These are phyloP conservation scores for Labeo calbasu DNA, from an alignment of 2,797 vertebrate genomes.

Conservation along the genomic window DNA sequence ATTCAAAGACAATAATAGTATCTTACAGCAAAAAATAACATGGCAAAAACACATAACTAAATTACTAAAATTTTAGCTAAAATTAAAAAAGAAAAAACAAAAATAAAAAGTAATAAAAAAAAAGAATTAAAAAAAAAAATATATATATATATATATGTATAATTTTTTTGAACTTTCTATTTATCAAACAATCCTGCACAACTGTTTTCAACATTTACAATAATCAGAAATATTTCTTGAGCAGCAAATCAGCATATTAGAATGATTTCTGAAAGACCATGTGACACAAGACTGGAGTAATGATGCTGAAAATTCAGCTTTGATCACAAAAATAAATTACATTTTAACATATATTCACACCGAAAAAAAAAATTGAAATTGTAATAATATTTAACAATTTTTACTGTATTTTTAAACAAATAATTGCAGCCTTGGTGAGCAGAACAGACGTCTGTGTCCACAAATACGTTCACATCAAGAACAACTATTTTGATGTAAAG, in stretches of 20 bases:
- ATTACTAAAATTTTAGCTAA: not conserved
- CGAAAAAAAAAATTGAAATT: not conserved
- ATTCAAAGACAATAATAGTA: too few relatives aligned
- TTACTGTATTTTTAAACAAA: not conserved
- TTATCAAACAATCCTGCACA: not conserved
- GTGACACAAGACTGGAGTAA: not conserved
- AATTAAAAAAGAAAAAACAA: too few relatives aligned
- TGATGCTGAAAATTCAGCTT: not conserved
- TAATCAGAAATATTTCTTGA: not conserved
- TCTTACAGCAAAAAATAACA: too few relatives aligned
- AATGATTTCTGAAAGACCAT: not conserved
- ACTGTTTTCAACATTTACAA: not conserved
- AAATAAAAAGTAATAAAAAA: too few relatives aligned
- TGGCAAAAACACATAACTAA: too few relatives aligned
- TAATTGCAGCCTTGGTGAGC: not conserved
- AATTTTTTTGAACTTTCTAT: not conserved
- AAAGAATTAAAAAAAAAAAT: too few relatives aligned
- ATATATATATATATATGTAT: too few relatives aligned
- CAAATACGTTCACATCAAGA: not conserved
- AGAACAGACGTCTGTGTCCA: not conserved
- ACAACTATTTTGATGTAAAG: not conserved
- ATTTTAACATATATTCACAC: not conserved
- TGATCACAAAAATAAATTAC: not conserved
- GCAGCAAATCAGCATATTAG: not conserved
- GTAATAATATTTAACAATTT: not conserved